Conservation (phyloP, 2,113 vertebrate species). For the Podarcis cretensis region DNA sequence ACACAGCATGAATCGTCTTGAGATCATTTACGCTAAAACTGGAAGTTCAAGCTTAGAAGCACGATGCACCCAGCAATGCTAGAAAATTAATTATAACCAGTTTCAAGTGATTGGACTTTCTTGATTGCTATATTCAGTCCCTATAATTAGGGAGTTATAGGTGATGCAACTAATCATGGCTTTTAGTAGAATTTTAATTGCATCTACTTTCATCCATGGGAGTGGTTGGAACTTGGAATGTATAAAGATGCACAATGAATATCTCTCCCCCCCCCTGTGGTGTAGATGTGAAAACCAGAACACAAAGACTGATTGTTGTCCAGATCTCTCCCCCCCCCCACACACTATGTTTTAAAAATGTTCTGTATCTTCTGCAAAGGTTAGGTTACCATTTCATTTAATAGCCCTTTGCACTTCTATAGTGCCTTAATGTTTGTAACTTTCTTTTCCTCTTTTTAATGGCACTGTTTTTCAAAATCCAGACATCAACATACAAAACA, state of each 20-base stretch:
- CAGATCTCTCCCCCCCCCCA: not conserved
- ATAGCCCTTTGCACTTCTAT: not conserved
- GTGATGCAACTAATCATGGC: conserved; percentile 13
- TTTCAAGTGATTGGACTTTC: conserved; percentile 21
- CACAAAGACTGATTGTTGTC: not conserved
- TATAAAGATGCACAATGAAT: not conserved
- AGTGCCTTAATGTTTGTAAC: not conserved
- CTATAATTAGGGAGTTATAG: conserved; percentile 31
- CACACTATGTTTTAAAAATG: not conserved
- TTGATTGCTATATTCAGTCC: conserved; percentile 15
- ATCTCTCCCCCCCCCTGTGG: not conserved
- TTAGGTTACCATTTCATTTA: not conserved
- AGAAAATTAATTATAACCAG: conserved; percentile 27
- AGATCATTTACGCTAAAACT: not conserved
- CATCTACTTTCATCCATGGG: not conserved
- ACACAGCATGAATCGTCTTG: not conserved
- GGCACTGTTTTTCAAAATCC: no score
- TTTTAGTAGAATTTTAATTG: conserved; percentile 13
- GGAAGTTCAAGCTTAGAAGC: not conserved
- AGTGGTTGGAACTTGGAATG: not conserved
- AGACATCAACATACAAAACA: no score
- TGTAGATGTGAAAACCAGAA: not conserved
- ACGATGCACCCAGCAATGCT: not conserved
- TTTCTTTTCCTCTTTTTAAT: not conserved
- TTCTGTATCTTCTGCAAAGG: not conserved